Evolutionary conservation across 2,797 vertebrate genomes (phyloP).

Genomic region (Peromyscus nudipes): DNA sequence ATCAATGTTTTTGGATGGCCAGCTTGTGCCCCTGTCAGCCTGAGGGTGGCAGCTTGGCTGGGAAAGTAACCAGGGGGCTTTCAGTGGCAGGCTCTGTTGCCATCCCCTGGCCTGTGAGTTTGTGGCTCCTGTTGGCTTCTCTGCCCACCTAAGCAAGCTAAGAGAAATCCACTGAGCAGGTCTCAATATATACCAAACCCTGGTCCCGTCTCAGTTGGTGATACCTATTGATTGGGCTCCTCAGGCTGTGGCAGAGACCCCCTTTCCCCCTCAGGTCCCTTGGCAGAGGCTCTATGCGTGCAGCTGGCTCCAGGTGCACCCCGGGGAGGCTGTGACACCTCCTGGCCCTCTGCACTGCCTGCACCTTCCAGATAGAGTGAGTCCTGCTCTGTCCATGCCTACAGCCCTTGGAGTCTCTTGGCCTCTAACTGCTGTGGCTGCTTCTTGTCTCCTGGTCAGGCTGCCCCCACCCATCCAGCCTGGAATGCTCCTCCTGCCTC

Average conservation of each 20-base stretch:
- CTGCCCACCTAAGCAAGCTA: not conserved
- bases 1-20: slow-evolving; percentile 3
- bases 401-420: not conserved
- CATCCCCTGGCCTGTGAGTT: fast-evolving
- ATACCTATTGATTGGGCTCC: not conserved
- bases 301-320: not conserved
- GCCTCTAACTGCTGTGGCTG: not conserved
- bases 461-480: not conserved
- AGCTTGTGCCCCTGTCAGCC: not conserved
- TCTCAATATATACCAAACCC: not conserved
- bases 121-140: not conserved
- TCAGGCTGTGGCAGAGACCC: not conserved
- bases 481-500: not conserved
- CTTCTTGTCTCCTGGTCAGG: not conserved
- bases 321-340: too few species aligned
- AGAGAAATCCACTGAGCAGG: not conserved
- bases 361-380: not conserved
- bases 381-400: not conserved
- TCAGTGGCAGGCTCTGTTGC: not conserved
- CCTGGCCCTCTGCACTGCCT: not conserved
- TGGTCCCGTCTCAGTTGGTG: not conserved
- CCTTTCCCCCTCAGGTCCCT: not conserved
- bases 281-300: not conserved
- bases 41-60: not conserved
- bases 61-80: not conserved